Evolutionary conservation across 2,113 vertebrate genomes (phyloP), one percentile per base, ranked within the genome.

Genomic region (Campylorhamphus procurvoides): DNA sequence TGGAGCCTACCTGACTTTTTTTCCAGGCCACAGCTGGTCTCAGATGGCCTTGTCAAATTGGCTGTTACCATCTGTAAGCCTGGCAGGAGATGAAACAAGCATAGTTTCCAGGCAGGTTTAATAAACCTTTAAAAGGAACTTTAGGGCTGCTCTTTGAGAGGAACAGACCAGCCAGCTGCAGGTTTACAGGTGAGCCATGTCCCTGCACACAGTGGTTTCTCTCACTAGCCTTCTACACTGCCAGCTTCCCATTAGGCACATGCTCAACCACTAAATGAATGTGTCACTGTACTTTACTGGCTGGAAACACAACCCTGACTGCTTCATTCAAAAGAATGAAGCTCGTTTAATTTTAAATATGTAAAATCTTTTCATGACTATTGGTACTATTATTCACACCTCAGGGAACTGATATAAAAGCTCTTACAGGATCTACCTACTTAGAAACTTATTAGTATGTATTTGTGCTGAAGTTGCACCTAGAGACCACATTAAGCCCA

Each of bases 301-400:
- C 44, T 84, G 59, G 42, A 91, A 93, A 94, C 42, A 58, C 29
- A 88, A 18, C 16, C 67, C 35, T 53, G 31, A 72, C 67, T 85
- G 50, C 28, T 84, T 72, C 52, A 53, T 76, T 79, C 53, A 76
- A 68, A 90, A 90, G 59, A 94, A 90, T 31, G 10, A 86, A 69
- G 33, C 47, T 94, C 1, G 0, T 84, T 93, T 56, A 12, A 85
- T 87, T 94, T 86, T 60, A 77, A 96, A 88, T n/a, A 94, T 14
- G 24, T 68, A 92, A 80, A 91, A 80, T 75, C 58, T 84, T 91
- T 87, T 66, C 79, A 81, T 49, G 33, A 72, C 35, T 84, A 47
- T 71, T 94, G 24, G 59, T 73, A 87, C 90, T 71, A 91, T 39
- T 77, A 90, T 49, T 88, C 85, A 86, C 15, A 83, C 72, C 72